Percentiles rank a stretch among this genome's conserved stretches.
phyloP scores from a whole-genome alignment of 2,888 invertebrate genomes.

The Orthosia gracilis region DNA sequence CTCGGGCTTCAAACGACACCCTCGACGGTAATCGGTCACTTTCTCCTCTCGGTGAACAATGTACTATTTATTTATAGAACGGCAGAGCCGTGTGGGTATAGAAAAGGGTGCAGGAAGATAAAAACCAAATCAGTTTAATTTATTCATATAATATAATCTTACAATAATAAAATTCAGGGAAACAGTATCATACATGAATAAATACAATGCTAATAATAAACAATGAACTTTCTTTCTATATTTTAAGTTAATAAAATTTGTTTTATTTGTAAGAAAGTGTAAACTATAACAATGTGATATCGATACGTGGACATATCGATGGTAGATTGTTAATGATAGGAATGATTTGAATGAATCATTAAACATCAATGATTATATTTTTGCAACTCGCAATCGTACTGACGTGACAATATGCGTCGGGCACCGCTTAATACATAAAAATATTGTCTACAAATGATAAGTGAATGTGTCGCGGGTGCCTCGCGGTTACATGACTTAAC shows the following conservation, averaged over 20 bases:
- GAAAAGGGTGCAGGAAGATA: conserved; percentile 15
- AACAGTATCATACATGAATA: conserved; percentile 91
- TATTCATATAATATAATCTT: conserved; percentile 89
- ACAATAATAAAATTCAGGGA: conserved; percentile 90
- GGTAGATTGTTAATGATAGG: conserved; percentile 82
- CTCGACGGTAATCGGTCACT: no score
- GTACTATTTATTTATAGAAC: not conserved
- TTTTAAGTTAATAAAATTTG: conserved; percentile 81
- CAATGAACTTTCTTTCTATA: conserved; percentile 82
- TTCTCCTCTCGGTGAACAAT: no score
- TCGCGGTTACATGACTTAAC: conserved; percentile 73
- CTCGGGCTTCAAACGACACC: no score
- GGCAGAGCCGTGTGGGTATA: not conserved
- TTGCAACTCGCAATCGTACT: conserved; percentile 70
- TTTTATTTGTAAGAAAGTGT: conserved; percentile 79
- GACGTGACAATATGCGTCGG: conserved; percentile 71
- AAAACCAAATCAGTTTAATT: conserved; percentile 74
- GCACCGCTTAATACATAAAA: conserved; percentile 61
- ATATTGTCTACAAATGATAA: conserved; percentile 67
- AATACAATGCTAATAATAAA: conserved; percentile 90
- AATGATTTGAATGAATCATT: conserved; percentile 87
- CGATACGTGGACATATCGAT: conserved; percentile 69
- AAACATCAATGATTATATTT: conserved; percentile 77
- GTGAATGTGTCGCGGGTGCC: conserved; percentile 48
- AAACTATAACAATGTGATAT: conserved; percentile 77